phyloP scores from a whole-genome alignment of 1,140 invertebrate genomes.

The Aphelenchoides besseyi region DNA sequence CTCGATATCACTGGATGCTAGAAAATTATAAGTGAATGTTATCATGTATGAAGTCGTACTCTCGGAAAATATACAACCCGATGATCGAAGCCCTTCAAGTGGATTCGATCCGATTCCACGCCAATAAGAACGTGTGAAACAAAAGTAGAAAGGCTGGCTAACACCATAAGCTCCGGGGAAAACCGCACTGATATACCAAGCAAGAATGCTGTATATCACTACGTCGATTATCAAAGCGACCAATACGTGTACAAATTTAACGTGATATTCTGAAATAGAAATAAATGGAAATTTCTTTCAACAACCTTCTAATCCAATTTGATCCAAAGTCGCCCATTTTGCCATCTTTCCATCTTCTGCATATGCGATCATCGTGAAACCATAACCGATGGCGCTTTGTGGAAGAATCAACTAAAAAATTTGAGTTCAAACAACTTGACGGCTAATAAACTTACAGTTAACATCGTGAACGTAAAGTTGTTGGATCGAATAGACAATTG shows the following conservation, averaged over 20 bases:
- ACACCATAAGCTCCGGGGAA: conserved; percentile 72
- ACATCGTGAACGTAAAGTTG: conserved; percentile 33
- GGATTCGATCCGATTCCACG: conserved; percentile 52
- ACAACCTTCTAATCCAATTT: conserved; percentile 20
- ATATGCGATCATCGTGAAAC: conserved; percentile 31
- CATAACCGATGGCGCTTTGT: conserved; percentile 55
- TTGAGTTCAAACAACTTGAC: too few relatives aligned
- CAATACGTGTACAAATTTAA: conserved; percentile 64
- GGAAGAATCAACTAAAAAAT: conserved; percentile 41
- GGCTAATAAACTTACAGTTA: conserved; percentile 45
- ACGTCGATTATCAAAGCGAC: conserved; percentile 71
- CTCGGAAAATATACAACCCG: conserved; percentile 8
- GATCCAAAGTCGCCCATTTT: conserved; percentile 25
- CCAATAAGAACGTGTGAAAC: conserved; percentile 67
- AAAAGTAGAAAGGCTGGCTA: conserved; percentile 72
- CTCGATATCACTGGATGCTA: background rate
- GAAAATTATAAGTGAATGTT: background rate
- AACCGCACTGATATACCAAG: conserved; percentile 73
- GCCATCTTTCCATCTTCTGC: conserved; percentile 23
- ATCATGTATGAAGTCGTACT: background rate
- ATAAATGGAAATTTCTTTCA: background rate
- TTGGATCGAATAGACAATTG: conserved; percentile 44
- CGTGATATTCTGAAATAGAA: conserved; percentile 29
- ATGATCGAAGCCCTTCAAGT: background rate
- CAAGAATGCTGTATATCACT: conserved; percentile 70